Percentiles rank a stretch among this genome's conserved stretches.
Evolutionary conservation across 2,797 vertebrate genomes (phyloP).

Genomic region (Delichon dasypus): DNA sequence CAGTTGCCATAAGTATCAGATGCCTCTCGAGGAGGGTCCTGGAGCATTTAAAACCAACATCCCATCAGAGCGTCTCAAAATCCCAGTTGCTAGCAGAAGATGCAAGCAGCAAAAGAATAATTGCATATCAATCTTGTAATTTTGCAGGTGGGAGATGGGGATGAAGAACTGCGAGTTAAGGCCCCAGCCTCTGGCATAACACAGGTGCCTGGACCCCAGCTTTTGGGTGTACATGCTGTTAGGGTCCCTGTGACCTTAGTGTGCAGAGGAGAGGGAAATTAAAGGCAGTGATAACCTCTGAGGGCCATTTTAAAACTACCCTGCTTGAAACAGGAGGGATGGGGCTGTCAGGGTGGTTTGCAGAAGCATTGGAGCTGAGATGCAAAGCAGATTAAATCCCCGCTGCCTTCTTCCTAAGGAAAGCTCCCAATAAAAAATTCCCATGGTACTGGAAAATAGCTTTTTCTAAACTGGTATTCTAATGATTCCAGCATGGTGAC

Average conservation of each 20-base stretch:
- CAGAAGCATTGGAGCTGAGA: not conserved
- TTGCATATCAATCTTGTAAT: accelerated
- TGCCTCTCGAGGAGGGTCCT: not conserved
- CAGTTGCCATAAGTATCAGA: not conserved
- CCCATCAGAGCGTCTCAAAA: not conserved
- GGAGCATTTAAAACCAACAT: not conserved
- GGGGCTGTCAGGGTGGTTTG: not conserved
- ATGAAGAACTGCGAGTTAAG: accelerated
- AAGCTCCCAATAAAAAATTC: not conserved
- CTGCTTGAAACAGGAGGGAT: not conserved
- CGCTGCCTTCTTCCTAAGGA: not conserved
- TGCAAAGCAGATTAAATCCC: not conserved
- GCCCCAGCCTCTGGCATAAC: not conserved
- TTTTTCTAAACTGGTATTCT: not conserved
- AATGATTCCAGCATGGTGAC: not conserved
- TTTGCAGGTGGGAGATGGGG: not conserved
- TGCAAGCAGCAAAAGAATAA: not conserved
- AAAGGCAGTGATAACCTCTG: not conserved
- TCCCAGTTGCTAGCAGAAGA: not conserved
- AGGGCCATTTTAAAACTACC: not conserved
- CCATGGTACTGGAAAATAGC: not conserved
- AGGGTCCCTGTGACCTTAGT: accelerated
- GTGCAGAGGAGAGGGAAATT: not conserved
- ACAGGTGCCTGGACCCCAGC: accelerated
- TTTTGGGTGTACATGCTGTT: accelerated